phyloP scores from a whole-genome alignment of 1,140 invertebrate genomes.

The Amyelois transitella region DNA sequence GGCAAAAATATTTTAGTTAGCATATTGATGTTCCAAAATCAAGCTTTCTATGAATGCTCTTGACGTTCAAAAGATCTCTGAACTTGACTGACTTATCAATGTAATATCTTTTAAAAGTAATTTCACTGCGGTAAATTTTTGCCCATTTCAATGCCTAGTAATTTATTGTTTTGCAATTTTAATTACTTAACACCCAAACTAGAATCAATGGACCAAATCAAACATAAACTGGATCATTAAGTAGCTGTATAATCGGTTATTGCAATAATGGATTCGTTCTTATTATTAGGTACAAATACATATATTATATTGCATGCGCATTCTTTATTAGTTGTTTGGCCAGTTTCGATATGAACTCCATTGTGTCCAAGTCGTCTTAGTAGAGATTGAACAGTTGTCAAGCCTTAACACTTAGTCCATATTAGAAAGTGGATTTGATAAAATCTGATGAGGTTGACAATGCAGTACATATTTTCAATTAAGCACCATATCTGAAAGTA shows the following conservation, averaged over 20 bases:
- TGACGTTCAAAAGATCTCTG: constrained; percentile 11
- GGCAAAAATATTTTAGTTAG: constrained; percentile 59
- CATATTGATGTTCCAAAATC: constrained; percentile 55
- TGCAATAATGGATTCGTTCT: neutral
- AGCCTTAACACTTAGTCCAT: neutral
- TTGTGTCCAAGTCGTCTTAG: neutral
- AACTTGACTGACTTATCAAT: constrained; percentile 19
- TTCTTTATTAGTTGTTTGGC: neutral
- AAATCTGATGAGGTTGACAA: constrained; percentile 8
- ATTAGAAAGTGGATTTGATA: constrained; percentile 30
- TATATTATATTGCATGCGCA: neutral
- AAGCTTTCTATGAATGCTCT: constrained; percentile 58
- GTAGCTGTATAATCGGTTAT: neutral
- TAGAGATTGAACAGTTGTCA: neutral
- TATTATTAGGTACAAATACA: neutral
- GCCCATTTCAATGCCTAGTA: no score
- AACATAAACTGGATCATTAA: neutral
- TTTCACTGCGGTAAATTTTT: constrained; percentile 10
- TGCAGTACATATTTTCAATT: constrained; percentile 5
- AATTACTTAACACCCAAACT: neutral
- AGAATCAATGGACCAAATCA: neutral
- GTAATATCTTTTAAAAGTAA: constrained; percentile 8
- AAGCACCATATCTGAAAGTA: neutral
- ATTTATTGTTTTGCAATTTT: neutral
- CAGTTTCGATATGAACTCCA: neutral